Base-by-base conservation (phyloP, 2,888 invertebrate species). In the Oegoconia quadripuncta region DNA sequence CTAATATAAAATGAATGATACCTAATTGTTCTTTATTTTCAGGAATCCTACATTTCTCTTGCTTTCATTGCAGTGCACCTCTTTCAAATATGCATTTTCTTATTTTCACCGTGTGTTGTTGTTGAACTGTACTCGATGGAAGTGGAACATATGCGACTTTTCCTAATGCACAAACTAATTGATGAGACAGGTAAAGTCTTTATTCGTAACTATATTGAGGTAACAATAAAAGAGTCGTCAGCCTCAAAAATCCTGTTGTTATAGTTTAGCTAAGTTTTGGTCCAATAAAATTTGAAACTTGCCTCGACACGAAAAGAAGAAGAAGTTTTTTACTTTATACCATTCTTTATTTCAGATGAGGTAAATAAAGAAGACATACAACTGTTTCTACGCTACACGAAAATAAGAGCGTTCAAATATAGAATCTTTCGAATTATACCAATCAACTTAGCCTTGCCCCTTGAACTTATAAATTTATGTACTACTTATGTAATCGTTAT, bases 401-500 rank as follows among this genome's bases (percentile, higher is more conserved):
- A 63, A 8, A 46, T 81, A n/a, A 61, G 79, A 29, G 44, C 64
- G 0, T 77, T 81, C 40, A 64, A 56, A n/a, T 76, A 66, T 41
- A 65, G 52, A 20, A 74, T 86, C 26, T 84, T 78, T 74, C 60
- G 86, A 0, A 63, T 74, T 1, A 70, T 86, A 1, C 78, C 81
- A 0, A 58, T 84, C 15, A 73, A 76, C 43, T 44, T 79, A 1
- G 33, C 51, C 0, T 42, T 84, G 2, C 84, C 83, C 0, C 45
- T 86, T 0, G 74, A 78, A 27, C 42, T 86, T 3, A 50, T 75
- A 9, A 78, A 73, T 32, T 29, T 80, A 1, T 83, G 83, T 36
- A 66, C 71, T 4, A 73, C 74, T 2, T 78, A 82, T 17, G 69
- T 83, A 1, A 78, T 86, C 12, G 78, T 84, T 2, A 42, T 84